Base-by-base conservation (phyloP, 2,888 invertebrate genomes). In the Hyles lineata region DNA sequence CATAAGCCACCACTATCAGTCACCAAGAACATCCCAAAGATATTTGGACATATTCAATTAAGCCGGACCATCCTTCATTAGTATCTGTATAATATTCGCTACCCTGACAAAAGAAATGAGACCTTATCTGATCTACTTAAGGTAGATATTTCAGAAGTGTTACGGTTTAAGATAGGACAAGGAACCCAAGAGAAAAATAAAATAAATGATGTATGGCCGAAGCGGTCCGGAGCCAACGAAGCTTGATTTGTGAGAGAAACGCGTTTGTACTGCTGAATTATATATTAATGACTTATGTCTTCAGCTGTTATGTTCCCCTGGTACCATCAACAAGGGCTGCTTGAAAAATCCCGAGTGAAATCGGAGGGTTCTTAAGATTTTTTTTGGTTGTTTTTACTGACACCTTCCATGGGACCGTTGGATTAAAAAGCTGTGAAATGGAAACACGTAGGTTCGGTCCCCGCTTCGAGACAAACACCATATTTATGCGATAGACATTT, bases 121-220 rank as follows among this genome's bases (percentile, higher is more conserved):
- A 59, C 43, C 43, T 21, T 71, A 71, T 4, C 8, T 23, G 5
- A 11, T 17, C 7, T 11, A 21, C 8, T 60, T 71, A 35, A 21
- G 43, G 70, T 9, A 9, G 58, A 9, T 43, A n/a, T 50, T 70
- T 17, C 35, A 19, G 6, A 17, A 17, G 35, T 1, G n/a, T 43
- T 35, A 59, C 21, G 23, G 21, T 35, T 50, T 25, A 60, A 59
- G 70, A 60, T 60, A 60, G 23, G 43, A 21, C 35, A 21, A 43
- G 35, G 17, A 43, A 59, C 70, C 70, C 60, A 43, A 43, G 60
- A 60, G 70, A 43, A 60, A 71, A 71, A 71, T 71, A 71, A 60
- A 71, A 71, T 71, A 71, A 71, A 71, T 71, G 60, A 71, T 71
- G 60, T 17, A 71, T 71, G 60, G 43, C 35, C 35, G 43, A 60